Percentiles rank a stretch among this genome's conserved stretches.
These are phyloP conservation scores for Aphis craccivora DNA, from an alignment of 1,140 invertebrate genomes.

Conservation along the genomic window DNA sequence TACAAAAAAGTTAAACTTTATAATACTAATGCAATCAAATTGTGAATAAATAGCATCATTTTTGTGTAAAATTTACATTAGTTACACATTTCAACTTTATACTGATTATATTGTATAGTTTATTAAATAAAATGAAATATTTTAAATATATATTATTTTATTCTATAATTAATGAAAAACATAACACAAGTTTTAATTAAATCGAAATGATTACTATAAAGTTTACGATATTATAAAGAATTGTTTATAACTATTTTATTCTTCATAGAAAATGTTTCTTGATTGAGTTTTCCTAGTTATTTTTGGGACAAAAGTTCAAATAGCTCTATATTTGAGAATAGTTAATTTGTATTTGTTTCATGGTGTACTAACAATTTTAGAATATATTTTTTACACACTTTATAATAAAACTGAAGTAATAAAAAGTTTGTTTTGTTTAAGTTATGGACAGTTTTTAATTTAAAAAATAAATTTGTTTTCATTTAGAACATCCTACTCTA, in stretches of 20 bases:
- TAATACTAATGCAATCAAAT: too few species aligned
- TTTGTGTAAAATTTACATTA: background rate
- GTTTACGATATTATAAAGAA: background rate
- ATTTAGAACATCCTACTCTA: background rate
- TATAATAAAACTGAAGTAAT: background rate
- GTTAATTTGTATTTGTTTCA: background rate
- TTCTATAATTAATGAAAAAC: background rate
- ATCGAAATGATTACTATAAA: background rate
- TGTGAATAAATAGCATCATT: too few species aligned
- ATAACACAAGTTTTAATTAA: background rate
- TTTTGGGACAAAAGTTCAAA: background rate
- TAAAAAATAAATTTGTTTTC: background rate
- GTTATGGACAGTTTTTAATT: background rate
- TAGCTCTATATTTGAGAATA: background rate
- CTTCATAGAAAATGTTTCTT: background rate
- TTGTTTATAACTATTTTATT: background rate
- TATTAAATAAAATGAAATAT: too few species aligned
- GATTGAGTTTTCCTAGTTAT: background rate
- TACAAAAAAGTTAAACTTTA: too few species aligned
- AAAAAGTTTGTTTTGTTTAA: conserved; percentile 18
- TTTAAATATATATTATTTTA: background rate
- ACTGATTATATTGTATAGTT: background rate
- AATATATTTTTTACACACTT: too few species aligned
- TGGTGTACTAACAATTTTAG: background rate
- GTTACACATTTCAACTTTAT: background rate